These are phyloP conservation scores for Phytoseiulus persimilis DNA, from an alignment of 2,888 invertebrate species.

Conservation along the genomic window DNA sequence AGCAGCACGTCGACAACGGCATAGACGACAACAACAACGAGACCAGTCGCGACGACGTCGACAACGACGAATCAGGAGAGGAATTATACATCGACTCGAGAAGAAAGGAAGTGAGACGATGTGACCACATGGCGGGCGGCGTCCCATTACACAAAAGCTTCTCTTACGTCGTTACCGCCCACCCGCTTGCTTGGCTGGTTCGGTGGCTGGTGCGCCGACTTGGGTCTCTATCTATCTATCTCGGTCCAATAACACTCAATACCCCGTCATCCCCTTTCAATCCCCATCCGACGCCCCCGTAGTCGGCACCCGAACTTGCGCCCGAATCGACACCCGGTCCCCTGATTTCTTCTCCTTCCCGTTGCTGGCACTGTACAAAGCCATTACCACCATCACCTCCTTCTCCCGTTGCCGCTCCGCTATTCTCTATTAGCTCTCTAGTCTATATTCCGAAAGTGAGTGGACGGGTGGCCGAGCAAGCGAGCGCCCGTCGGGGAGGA, in stretches of 20 bases:
- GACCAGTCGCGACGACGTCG: background rate
- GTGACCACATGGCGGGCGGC: background rate
- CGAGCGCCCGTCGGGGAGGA: background rate
- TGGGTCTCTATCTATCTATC: constrained; percentile 22
- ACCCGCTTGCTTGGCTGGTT: background rate
- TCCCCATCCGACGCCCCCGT: background rate
- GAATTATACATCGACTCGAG: background rate
- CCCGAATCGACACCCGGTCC: background rate
- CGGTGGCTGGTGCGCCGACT: background rate
- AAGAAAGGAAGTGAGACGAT: background rate
- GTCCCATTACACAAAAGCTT: constrained; percentile 26
- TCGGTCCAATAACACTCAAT: constrained; percentile 17
- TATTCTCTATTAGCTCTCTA: background rate
- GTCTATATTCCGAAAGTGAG: background rate
- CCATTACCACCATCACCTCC: constrained; percentile 11
- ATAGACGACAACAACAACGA: background rate
- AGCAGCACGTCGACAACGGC: background rate
- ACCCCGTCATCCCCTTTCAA: background rate
- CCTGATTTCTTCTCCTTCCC: background rate
- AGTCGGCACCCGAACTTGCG: background rate
- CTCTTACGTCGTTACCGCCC: background rate
- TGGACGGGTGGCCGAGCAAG: background rate
- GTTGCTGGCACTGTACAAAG: background rate
- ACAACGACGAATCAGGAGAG: background rate
- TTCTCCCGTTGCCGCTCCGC: background rate